Evolutionary conservation across 2,888 invertebrate species (phyloP), one percentile per base, ranked within the genome.

Genomic region (Rugalucina vietnamica): DNA sequence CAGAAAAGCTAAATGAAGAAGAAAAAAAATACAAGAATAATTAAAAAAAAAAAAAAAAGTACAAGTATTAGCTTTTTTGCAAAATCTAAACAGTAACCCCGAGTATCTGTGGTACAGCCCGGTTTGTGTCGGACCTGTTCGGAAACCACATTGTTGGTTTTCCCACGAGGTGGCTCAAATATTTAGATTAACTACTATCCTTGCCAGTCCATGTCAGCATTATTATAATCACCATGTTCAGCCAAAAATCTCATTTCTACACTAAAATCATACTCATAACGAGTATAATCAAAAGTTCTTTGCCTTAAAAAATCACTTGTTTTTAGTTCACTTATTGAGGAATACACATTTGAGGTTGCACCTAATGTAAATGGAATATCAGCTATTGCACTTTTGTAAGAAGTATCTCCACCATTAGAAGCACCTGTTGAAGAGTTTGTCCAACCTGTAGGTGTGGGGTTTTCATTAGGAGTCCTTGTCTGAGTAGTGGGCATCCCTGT

Each of bases 221-320:
- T 21, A 65, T 34, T 65, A 21, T 3, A 65, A 8, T 24, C 78
- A 4, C 54, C 76, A 65, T 84, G 71, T 71, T 84, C 83, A 32
- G 39, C 27, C 39, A 86, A 69, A 73, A 81, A 77, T 32, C 72
- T 21, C 57, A 76, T 71, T 43, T 86, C 86, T 49, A 84, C 36
- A 37, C 73, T 81, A 77, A 86, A 86, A 73, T 86, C 83, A 79
- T 86, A 86, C 4, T 83, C 81, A 75, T 86, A 86, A 50, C 54
- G 27, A 60, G 37, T 60, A 60, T 69, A 36, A 75, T 84, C 79
- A 84, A 86, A 86, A 32, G 73, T 60, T 32, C 49, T 71, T 60
- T 84, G 81, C 14, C 72, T 34, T 37, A 81, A 57, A 2, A 84
- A 24, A 70, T 50, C 49, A 72, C 43, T 72, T 5, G 54, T 3